Conservation (phyloP, 2,888 invertebrate species). For the Bimastos eiseni region DNA sequence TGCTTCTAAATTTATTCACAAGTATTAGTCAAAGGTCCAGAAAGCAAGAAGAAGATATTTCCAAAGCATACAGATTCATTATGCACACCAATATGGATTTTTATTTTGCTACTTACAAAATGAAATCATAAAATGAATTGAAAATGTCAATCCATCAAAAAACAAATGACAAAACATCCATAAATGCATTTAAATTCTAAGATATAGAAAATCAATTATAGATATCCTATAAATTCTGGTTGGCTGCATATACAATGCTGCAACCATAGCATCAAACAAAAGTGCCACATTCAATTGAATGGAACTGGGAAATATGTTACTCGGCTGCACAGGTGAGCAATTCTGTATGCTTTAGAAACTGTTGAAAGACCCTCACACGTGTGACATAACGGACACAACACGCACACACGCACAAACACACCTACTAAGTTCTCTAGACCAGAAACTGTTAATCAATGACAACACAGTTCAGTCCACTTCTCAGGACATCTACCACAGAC, state of each 20-base stretch:
- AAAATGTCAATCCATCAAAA: not conserved
- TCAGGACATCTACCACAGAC: not conserved
- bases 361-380: constrained; percentile 3
- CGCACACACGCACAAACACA: not conserved
- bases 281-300: not conserved
- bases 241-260: not conserved
- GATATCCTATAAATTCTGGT: not conserved
- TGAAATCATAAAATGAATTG: not conserved
- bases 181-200: not conserved
- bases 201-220: not conserved
- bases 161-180: not conserved
- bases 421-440: not conserved
- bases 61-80: constrained; percentile 13
- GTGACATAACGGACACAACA: constrained; percentile 13
- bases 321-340: not conserved
- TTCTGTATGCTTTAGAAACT: constrained; percentile 21
- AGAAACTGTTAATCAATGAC: constrained; percentile 13
- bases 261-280: not conserved
- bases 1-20: not conserved
- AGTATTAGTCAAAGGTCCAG: not conserved
- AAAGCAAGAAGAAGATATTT: not conserved
- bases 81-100: not conserved
- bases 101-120: not conserved
- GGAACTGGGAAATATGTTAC: not conserved
- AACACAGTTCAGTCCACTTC: constrained; percentile 13